Evolutionary conservation across 37 sponge, comb jelly and placozoan genomes (phyloP).

Genomic region (Aplysina aerophoba): DNA sequence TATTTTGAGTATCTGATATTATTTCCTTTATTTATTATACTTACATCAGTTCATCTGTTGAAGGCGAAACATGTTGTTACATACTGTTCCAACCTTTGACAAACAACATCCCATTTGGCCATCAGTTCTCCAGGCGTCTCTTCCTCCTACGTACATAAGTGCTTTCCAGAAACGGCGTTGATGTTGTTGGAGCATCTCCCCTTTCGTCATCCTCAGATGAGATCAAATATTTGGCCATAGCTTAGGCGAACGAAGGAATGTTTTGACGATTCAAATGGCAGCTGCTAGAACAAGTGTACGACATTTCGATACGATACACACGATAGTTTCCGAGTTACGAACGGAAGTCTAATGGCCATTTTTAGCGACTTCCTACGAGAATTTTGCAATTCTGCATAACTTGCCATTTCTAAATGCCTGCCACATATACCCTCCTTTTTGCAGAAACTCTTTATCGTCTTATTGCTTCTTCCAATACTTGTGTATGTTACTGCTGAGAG

Average conservation of each 20-base stretch:
- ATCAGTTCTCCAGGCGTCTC: conserved; percentile 8
- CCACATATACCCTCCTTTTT: too few species aligned
- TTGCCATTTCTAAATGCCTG: neutral
- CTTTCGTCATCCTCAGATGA: neutral
- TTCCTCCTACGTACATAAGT: neutral
- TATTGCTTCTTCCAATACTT: too few species aligned
- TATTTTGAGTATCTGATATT: neutral
- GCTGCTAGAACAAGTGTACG: neutral
- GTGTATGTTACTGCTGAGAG: too few species aligned
- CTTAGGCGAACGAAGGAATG: too few species aligned
- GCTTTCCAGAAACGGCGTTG: neutral
- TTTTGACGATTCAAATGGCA: too few species aligned
- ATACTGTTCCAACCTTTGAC: neutral
- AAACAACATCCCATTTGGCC: neutral
- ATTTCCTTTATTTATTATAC: neutral
- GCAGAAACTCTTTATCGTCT: too few species aligned
- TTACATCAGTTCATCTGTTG: neutral
- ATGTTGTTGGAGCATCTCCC: neutral
- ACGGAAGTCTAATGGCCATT: neutral
- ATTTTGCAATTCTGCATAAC: neutral
- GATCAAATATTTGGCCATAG: neutral
- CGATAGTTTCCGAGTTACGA: conserved; percentile 3
- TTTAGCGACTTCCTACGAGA: neutral
- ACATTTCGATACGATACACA: neutral
- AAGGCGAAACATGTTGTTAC: too few species aligned